Evolutionary conservation across 1,140 invertebrate species (phyloP).

Genomic region (Dendrolimus punctatus): DNA sequence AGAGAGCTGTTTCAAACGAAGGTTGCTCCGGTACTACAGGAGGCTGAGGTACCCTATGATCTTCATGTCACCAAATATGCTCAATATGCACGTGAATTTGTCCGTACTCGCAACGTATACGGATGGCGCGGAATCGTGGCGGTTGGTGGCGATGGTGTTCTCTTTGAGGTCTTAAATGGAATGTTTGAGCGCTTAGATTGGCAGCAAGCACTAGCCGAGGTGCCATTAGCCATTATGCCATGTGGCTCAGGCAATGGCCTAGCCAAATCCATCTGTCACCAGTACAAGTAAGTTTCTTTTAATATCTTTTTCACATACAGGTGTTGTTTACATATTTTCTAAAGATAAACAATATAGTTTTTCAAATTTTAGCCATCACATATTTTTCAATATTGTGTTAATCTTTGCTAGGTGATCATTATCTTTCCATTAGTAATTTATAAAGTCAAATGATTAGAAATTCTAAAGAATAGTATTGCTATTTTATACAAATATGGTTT

Average conservation of each 20-base stretch:
- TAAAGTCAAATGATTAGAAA: too few species aligned
- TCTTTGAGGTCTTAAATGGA: constrained; percentile 95
- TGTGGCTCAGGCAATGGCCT: constrained; percentile 97
- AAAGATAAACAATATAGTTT: too few species aligned
- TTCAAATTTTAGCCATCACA: too few species aligned
- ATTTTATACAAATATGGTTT: too few species aligned
- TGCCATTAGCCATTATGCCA: constrained; percentile 91
- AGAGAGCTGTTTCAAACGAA: constrained; percentile 88
- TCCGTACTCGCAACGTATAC: constrained; percentile 82
- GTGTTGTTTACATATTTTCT: too few species aligned
- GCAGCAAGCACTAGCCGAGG: constrained; percentile 81
- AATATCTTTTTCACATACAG: too few species aligned
- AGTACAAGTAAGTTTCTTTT: constrained; percentile 75
- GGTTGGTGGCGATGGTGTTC: constrained; percentile 94
- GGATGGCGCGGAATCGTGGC: constrained; percentile 87
- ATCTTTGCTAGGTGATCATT: too few species aligned
- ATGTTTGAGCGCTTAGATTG: constrained; percentile 90
- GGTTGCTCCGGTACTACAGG: constrained; percentile 87
- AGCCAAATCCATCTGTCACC: constrained; percentile 86
- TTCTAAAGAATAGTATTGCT: too few species aligned
- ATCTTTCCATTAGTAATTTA: too few species aligned
- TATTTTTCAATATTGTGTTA: too few species aligned
- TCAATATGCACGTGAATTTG: constrained; percentile 89
- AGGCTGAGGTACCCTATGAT: constrained; percentile 90
- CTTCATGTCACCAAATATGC: constrained; percentile 90